These are phyloP conservation scores for Habropoda laboriosa DNA, from an alignment of 1,140 invertebrate species.

Conservation along the genomic window DNA sequence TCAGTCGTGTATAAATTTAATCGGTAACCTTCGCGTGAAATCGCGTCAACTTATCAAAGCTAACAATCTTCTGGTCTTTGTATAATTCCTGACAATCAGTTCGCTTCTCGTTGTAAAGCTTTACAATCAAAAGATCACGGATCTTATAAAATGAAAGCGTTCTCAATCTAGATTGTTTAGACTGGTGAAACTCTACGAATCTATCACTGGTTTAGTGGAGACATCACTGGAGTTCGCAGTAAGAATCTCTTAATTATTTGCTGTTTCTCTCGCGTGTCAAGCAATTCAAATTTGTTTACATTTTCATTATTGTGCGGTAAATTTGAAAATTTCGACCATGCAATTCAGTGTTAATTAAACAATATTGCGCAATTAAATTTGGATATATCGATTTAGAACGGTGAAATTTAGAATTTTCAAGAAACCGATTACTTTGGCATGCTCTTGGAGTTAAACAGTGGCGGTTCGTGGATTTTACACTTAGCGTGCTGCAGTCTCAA, in stretches of 20 bases:
- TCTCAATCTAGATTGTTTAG: not conserved
- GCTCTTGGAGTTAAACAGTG: no score
- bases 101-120: not conserved
- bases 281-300: not conserved
- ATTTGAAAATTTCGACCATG: no score
- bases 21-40: slow-evolving; percentile 43
- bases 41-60: slow-evolving; percentile 35
- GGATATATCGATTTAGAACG: no score
- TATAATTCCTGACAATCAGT: slow-evolving; percentile 11
- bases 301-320: no score
- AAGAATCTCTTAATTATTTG: not conserved
- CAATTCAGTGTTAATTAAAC: no score
- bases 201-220: not conserved
- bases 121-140: slow-evolving; percentile 22
- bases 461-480: no score
- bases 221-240: not conserved
- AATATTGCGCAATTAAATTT: no score
- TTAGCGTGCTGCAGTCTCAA: no score
- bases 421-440: no score
- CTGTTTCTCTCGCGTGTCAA: not conserved
- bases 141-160: slow-evolving; percentile 35
- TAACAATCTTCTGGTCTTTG: slow-evolving; percentile 12
- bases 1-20: slow-evolving; percentile 32
- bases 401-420: no score
- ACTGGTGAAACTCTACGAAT: not conserved